Base-by-base conservation (phyloP, 2,113 vertebrate genomes). In the Channa maculata region DNA sequence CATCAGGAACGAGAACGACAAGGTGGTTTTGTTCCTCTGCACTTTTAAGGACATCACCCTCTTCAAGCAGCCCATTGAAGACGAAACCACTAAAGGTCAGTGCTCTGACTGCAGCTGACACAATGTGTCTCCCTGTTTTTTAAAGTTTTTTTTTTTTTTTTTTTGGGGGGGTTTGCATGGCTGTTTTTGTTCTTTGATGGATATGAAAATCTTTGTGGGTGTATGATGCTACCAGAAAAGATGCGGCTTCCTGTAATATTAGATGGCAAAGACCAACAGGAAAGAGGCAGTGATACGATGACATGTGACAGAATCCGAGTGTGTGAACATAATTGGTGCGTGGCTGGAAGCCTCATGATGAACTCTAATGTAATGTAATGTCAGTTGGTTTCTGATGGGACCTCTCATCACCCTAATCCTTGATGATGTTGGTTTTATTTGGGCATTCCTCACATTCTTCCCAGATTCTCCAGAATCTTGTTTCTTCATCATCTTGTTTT, bases 1-100 rank as follows among this genome's bases (percentile, higher is more conserved):
- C 5, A 99, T 99, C 94, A 96, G 97, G 89, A 99, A 99, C 62
- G 98, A 99, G 81, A 96, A 98, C 3, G 97, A 99, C 92, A 99
- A 97, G 82, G 97, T 99, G 91, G 98, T 99, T 86, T 93, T 99
- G 86, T 99, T 99, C 91, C 91, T 99, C 83, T 99, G 97, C 90
- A 99, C 98, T 6, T 99, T 99, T 82, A 99, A 99, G 88, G 98
- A 99, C 91, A 99, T 99, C 88, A 99, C 98, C 0, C 92, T 98
- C 58, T 99, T 99, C 93, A 99, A 99, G 71, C 98, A 99, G 89
- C 98, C 98, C 0, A 99, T 99, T 45, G 97, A 99, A 78, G 98
- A 99, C 84, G 98, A 99, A 74, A 95, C 95, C 75, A 98, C 96
- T 11, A 97, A 96, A 95, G 97, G 98, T 99, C 94, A 91, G 87